Base-by-base conservation (phyloP, 2,888 invertebrate species). In the Subacronicta megacephala region DNA sequence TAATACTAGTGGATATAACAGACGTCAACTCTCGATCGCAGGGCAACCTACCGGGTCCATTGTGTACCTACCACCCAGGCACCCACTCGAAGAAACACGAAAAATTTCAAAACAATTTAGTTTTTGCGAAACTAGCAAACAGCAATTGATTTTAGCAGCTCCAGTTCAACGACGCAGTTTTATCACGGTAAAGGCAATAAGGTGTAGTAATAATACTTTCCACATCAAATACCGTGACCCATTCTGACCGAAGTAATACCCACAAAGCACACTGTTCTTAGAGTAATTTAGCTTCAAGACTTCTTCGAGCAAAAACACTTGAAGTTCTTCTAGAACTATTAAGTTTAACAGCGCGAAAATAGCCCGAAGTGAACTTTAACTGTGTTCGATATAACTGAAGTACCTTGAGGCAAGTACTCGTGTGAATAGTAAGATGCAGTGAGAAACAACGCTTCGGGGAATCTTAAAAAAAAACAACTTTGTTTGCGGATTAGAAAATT, bases 301-400 rank as follows among this genome's bases (percentile, higher is more conserved):
- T 26, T 47, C 1, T 5, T 26, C 20, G 37, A 41, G 31, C 52
- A 23, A 45, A 29, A 57, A 33, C 58, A 33, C 31, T 66, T 23
- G 3, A 62, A 62, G 45, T 53, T 60, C 33, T 47, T 42, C 26
- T 17, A 9, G 15, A 59, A 65, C 66, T 54, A 62, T 57, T 42
- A 38, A 43, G 35, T 50, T 61, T 43, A 68, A 68, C 56, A 57
- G 46, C 33, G 20, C 15, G 15, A 44, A 54, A 55, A 60, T 49
- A 61, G 36, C n/a, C 31, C 16, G 33, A 17, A 17, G 17, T 36
- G 37, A 51, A 51, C 23, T 42, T 43, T 35, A 10, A 31, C 16
- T 18, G 31, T 18, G n/a, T 43, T 43, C 43, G 31, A n/a, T 17
- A 17, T 33, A 16, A 31, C 31, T n/a, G 12, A 15, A 40, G 13